Percentiles rank a stretch among this genome's conserved stretches.
Evolutionary conservation across 2,797 vertebrate species (phyloP).

Genomic region (Glossophaga mutica): DNA sequence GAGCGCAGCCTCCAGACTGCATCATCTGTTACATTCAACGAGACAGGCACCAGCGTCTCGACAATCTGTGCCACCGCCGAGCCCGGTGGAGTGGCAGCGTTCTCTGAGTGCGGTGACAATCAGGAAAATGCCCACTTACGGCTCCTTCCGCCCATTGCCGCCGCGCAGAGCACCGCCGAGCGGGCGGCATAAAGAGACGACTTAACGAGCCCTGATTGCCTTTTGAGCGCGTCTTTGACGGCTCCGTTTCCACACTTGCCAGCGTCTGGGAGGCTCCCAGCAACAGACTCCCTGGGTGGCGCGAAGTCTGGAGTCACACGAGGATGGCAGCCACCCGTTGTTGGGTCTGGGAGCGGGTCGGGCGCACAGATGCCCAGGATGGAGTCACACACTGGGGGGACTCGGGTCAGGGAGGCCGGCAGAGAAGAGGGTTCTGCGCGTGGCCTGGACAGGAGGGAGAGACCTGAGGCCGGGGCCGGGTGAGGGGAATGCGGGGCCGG

Average conservation of each 20-base stretch:
- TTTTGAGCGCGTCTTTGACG: constrained; percentile 78
- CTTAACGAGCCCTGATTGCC: constrained; percentile 76
- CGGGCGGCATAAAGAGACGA: constrained; percentile 68
- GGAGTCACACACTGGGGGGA: background rate
- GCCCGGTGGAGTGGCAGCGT: constrained; percentile 62
- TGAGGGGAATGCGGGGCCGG: accelerated
- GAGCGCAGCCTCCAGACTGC: constrained; percentile 1
- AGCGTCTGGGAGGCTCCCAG: constrained; percentile 73
- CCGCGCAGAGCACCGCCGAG: constrained; percentile 66
- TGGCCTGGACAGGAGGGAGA: accelerated
- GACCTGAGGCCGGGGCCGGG: background rate
- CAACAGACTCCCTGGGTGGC: constrained; percentile 63
- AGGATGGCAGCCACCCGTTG: constrained; percentile 45
- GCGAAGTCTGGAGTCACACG: constrained; percentile 44
- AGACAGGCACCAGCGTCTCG: constrained; percentile 31
- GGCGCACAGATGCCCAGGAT: constrained; percentile 13
- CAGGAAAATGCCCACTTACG: constrained; percentile 78
- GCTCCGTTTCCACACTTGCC: constrained; percentile 77
- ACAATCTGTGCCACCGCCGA: constrained; percentile 39
- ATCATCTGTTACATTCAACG: constrained; percentile 39
- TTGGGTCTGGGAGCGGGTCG: background rate
- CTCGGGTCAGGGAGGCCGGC: accelerated
- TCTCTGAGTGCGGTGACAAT: constrained; percentile 73
- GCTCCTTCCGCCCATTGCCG: constrained; percentile 69
- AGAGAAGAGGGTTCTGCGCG: too few species aligned